Evolutionary conservation across 1,140 invertebrate genomes (phyloP).

Genomic region (Branchinecta lindahli): DNA sequence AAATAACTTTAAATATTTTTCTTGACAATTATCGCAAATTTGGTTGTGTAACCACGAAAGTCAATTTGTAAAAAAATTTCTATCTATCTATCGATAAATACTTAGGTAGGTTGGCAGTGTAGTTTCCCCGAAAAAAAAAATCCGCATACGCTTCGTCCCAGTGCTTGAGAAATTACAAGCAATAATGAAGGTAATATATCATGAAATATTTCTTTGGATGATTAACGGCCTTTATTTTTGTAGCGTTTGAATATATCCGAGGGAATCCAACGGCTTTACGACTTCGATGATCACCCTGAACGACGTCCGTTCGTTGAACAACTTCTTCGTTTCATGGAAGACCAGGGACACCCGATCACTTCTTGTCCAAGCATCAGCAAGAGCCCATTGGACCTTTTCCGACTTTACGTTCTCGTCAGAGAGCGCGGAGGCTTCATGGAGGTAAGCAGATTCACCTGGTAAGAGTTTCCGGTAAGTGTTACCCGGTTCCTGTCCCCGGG

Average conservation of each 20-base stretch:
- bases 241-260: slow-evolving; percentile 15
- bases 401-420: slow-evolving; percentile 83
- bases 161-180: too few species aligned
- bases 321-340: slow-evolving; percentile 82
- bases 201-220: too few species aligned
- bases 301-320: slow-evolving; percentile 78
- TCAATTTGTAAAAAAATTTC: too few species aligned
- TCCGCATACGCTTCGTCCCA: too few species aligned
- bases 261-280: slow-evolving; percentile 46
- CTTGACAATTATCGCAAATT: too few species aligned
- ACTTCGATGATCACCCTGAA: slow-evolving; percentile 90
- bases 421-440: slow-evolving; percentile 93
- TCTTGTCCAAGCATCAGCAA: slow-evolving; percentile 94
- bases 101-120: too few species aligned
- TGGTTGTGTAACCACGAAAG: too few species aligned
- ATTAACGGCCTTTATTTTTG: slow-evolving; percentile 10
- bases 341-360: slow-evolving; percentile 74
- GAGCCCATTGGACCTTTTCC: slow-evolving; percentile 91
- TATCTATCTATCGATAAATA: too few species aligned
- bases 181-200: too few species aligned
- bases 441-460: slow-evolving; percentile 40
- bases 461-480: background rate
- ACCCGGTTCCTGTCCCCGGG: slow-evolving; percentile 6
- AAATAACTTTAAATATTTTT: too few species aligned
- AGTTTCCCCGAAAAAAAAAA: too few species aligned